Percentiles rank a stretch among this genome's conserved stretches.
Evolutionary conservation across 2,113 vertebrate species (phyloP).

Genomic region (Zosterops japonicus): DNA sequence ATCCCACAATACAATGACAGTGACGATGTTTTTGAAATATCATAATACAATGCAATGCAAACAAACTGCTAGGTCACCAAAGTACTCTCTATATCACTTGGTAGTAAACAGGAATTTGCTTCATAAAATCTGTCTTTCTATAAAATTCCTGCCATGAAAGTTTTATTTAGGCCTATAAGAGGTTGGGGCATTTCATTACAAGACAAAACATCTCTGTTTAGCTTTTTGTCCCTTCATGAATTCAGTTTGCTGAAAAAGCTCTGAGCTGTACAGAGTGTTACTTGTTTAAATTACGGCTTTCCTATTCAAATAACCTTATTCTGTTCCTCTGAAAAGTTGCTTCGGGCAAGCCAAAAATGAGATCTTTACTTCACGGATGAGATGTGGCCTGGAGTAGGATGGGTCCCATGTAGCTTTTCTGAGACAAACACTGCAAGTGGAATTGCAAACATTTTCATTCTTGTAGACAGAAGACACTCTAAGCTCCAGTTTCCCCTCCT

Average conservation of each 20-base stretch:
- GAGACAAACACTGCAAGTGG: background rate
- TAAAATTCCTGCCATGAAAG: background rate
- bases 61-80: background rate
- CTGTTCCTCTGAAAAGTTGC: background rate
- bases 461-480: background rate
- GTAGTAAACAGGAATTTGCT: background rate
- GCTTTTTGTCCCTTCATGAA: background rate
- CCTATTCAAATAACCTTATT: conserved; percentile 23
- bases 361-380: conserved; percentile 32
- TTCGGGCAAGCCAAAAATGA: conserved; percentile 14
- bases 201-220: conserved; percentile 27
- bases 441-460: conserved; percentile 9
- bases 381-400: background rate
- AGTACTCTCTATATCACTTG: background rate
- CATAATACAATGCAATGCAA: background rate
- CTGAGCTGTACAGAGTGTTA: background rate
- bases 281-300: conserved; percentile 38
- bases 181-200: background rate
- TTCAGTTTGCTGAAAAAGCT: conserved; percentile 11
- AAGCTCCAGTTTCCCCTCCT: background rate
- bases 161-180: conserved; percentile 15
- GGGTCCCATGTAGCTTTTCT: background rate
- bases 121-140: background rate
- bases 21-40: background rate
- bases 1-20: background rate